phyloP scores from a whole-genome alignment of 2,113 vertebrate genomes.

The Oceanites oceanicus region DNA sequence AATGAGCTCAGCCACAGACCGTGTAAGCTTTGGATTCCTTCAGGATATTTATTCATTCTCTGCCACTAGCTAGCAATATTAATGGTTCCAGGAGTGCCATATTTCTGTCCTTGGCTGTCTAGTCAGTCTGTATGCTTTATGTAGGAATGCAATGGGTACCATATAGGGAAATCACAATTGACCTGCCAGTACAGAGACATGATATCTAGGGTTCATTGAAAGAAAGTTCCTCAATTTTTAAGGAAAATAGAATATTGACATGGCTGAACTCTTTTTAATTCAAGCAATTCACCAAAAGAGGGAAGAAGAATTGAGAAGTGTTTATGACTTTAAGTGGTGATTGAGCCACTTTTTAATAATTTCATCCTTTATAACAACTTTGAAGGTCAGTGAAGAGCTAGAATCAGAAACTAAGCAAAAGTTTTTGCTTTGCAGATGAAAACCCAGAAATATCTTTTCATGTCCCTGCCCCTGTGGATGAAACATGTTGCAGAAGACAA shows the following conservation, averaged over 20 bases:
- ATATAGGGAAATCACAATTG: not conserved
- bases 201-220: not conserved
- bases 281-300: not conserved
- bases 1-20: not conserved
- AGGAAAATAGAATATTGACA: not conserved
- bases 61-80: not conserved
- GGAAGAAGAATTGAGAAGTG: not conserved
- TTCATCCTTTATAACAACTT: not conserved
- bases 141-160: not conserved
- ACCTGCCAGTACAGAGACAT: not conserved
- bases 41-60: not conserved
- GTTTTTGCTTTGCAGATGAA: conserved; percentile 71
- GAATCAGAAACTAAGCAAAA: not conserved
- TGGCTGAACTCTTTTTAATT: not conserved
- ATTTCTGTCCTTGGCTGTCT: not conserved
- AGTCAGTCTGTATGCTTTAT: not conserved
- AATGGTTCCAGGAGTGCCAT: not conserved
- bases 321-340: not conserved
- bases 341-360: not conserved
- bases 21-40: not conserved
- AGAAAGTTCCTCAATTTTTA: not conserved
- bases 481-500: conserved; percentile 91
- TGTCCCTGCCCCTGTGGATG: conserved; percentile 84
- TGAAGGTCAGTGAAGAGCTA: not conserved
- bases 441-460: conserved; percentile 80